Base-by-base conservation (phyloP, 2,113 vertebrate genomes). In the Eonycteris spelaea region DNA sequence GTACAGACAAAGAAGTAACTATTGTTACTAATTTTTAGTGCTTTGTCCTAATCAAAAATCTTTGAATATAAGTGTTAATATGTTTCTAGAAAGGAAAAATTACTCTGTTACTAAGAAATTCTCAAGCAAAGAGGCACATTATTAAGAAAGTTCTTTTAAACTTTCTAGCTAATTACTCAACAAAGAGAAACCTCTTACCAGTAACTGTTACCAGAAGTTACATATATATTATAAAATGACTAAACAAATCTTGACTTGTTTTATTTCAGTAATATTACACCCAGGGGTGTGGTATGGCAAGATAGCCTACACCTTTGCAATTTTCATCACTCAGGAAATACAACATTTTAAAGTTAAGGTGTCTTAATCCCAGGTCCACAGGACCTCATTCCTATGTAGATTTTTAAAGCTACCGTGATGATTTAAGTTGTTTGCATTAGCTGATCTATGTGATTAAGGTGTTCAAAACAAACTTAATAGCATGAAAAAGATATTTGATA, bases 161-260 rank as follows among this genome's bases (percentile, higher is more conserved):
- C 71, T 77, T 95, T 87, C 75, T 95, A 96, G 83, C 89, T 95
- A 96, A 94, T 95, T 95, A 67, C n/a, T 63, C 5, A 57, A 91
- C 86, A 92, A 86, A 61, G 14, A 97, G 92, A 97, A 97, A 97
- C 84, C 53, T 97, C 74, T 48, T 93, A 77, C 48, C 63, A n/a
- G 0, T 43, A 93, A 91, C 45, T 97, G 57, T 92, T 96, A 96
- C 88, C 83, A 91, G 86, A 97, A 97, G 88, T 95, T 98, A 86
- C 75, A 84, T 77, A n/a, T 70, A 22, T 86, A 33, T 95, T 92
- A 75, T 95, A 83, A 98, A 94, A 80, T 74, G 70, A 86, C 95
- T 97, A 91, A 98, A 95, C 97, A 98, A 97, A 98, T 98, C 97
- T 96, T 68, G 94, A 97, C 97, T 96, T 98, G 93, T 97, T 97